phyloP scores from a whole-genome alignment of 2,888 invertebrate genomes.

The Pachymerium ferrugineum region DNA sequence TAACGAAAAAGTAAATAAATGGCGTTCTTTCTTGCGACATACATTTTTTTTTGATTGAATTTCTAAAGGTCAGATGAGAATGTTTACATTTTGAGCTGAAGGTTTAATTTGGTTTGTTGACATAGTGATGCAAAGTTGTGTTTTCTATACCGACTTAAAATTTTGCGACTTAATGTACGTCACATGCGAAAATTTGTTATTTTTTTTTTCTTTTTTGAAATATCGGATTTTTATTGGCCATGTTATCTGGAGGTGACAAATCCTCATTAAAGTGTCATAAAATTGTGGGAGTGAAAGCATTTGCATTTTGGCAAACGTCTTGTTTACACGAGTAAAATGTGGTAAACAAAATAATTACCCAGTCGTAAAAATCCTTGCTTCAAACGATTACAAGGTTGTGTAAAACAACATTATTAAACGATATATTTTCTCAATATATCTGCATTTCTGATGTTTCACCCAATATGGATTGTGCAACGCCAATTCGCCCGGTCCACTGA shows the following conservation, averaged over 20 bases:
- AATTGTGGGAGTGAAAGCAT: neutral
- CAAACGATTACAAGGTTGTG: too few relatives aligned
- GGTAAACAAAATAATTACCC: slow-evolving; percentile 11
- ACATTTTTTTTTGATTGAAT: too few relatives aligned
- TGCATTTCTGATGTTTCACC: too few relatives aligned
- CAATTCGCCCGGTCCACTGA: too few relatives aligned
- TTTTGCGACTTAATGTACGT: neutral
- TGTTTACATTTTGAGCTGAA: neutral
- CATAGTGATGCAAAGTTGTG: neutral
- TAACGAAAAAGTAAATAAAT: too few relatives aligned
- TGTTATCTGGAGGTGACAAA: neutral
- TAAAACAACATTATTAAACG: too few relatives aligned
- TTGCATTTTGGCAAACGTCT: neutral
- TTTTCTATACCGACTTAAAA: neutral
- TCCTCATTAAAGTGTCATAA: neutral
- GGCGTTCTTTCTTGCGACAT: too few relatives aligned
- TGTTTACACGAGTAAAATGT: neutral
- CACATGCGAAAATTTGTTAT: neutral
- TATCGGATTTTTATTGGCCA: neutral
- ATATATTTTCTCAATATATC: too few relatives aligned
- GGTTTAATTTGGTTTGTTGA: neutral
- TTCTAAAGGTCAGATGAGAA: too few relatives aligned
- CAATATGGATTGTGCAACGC: too few relatives aligned
- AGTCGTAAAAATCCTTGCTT: too few relatives aligned
- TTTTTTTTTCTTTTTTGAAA: neutral